Conservation (phyloP, 2,888 invertebrate genomes). For the Beris chalybata region DNA sequence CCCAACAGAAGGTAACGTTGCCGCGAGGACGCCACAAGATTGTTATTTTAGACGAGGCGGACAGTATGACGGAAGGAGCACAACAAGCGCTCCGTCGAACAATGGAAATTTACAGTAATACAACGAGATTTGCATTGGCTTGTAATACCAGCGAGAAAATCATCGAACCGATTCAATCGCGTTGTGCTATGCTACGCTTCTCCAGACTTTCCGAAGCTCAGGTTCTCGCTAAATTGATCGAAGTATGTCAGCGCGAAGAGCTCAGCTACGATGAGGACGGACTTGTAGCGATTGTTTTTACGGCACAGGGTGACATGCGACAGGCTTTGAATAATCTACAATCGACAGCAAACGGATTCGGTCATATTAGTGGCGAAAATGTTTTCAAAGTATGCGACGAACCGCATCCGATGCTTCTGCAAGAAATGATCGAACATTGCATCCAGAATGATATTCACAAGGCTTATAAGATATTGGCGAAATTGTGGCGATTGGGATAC, state of each 20-base stretch:
- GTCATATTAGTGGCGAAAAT: slow-evolving; percentile 86
- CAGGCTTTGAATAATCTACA: slow-evolving; percentile 97
- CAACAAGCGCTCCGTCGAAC: slow-evolving; percentile 96
- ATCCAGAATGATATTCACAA: slow-evolving; percentile 77
- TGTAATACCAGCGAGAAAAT: slow-evolving; percentile 99
- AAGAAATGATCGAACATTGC: slow-evolving; percentile 88
- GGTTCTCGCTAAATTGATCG: slow-evolving; percentile 77
- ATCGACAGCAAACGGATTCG: slow-evolving; percentile 90
- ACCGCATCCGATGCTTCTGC: slow-evolving; percentile 92
- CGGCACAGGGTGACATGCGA: slow-evolving; percentile 98
- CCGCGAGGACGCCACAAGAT: slow-evolving; percentile 93
- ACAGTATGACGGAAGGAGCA: slow-evolving; percentile 99
- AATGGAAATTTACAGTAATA: slow-evolving; percentile 97
- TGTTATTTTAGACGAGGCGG: slow-evolving; percentile 96
- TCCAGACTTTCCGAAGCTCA: slow-evolving; percentile 88
- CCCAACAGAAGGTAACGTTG: slow-evolving; percentile 93
- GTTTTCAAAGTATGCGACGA: slow-evolving; percentile 99
- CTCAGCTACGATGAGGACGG: slow-evolving; percentile 89
- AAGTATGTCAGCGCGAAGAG: slow-evolving; percentile 73
- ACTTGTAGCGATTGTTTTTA: slow-evolving; percentile 93
- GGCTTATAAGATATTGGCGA: slow-evolving; percentile 84
- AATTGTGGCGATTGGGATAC: slow-evolving; percentile 92
- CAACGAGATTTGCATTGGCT: slow-evolving; percentile 95
- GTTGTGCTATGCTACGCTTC: slow-evolving; percentile 95
- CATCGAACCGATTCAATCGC: slow-evolving; percentile 97